Evolutionary conservation across 2,797 vertebrate genomes (phyloP), one percentile per base, ranked within the genome.

Genomic region (Vipera ursinii): DNA sequence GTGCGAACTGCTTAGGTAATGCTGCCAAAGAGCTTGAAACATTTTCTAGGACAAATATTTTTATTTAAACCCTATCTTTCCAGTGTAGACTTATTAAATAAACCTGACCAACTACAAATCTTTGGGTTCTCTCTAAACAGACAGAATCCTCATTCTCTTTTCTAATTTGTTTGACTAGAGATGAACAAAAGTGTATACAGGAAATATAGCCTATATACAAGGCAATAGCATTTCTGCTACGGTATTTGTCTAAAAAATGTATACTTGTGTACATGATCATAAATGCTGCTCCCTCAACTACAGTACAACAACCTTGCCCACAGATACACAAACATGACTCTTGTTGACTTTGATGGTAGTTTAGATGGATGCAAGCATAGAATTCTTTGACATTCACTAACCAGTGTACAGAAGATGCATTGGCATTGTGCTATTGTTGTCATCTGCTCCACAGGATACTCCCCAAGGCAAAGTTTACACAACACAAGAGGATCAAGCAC

Each of bases 331-430:
- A 44, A 78, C 28, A 9, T 15, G 38, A 38, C 17, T 44, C 14
- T 56, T 20, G 22, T 28, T 86, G 15, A n/a, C 12, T 44, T 60
- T 22, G 53, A 32, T 32, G 51, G 24, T 0, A 78, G 9, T 55
- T 88, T 51, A 38, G 51, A 63, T 17, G 12, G 17, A 2, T 55
- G 10, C 44, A 22, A 15, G 10, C 24, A 55, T 26, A 78, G 15
- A 48, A 65, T 51, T 32, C 17, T 48, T n/a, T 91, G 17, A 60
- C 6, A 22, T 14, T 88, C 94, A 98, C 99, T 98, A 94, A 99
- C 99, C 99, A 99, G 97, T 89, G 99, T 99, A 96, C 99, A 99
- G 98, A 99, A 99, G 97, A 99, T 98, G 97, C 99, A 99, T 97
- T 99, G 99, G 98, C 99, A 99, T 98, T 99, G 99, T 92, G 98